phyloP scores from a whole-genome alignment of 2,797 vertebrate species.

The Triplophysa bombifrons region DNA sequence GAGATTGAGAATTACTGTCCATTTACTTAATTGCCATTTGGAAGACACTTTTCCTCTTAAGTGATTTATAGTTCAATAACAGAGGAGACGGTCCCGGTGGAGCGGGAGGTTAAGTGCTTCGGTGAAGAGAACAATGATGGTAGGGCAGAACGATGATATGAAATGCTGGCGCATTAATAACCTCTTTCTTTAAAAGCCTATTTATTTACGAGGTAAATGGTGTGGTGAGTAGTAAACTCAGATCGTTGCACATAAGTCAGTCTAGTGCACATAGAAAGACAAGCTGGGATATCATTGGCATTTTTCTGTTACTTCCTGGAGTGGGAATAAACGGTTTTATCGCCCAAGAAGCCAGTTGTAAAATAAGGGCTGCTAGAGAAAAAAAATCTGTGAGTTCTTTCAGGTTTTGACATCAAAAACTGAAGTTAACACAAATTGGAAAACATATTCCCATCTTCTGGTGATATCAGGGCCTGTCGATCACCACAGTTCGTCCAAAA shows the following conservation, averaged over 20 bases:
- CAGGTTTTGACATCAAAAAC: too few species aligned
- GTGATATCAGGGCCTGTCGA: too few species aligned
- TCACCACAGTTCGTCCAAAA: too few species aligned
- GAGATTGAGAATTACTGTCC: not conserved
- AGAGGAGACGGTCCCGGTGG: not conserved
- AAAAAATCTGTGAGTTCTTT: too few species aligned
- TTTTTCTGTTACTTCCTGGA: not conserved
- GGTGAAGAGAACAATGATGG: not conserved
- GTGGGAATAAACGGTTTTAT: not conserved
- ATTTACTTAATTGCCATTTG: slow-evolving; percentile 19
- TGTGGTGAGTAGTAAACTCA: not conserved
- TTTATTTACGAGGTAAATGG: not conserved
- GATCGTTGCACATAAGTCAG: not conserved
- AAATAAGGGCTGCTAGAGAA: too few species aligned
- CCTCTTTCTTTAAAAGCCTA: not conserved
- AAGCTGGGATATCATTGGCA: not conserved
- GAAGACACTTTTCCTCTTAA: slow-evolving; percentile 3
- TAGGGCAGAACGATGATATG: not conserved
- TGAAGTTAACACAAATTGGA: too few species aligned
- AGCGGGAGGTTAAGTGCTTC: slow-evolving; percentile 9
- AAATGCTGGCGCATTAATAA: not conserved
- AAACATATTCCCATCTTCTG: too few species aligned
- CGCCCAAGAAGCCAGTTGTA: too few species aligned
- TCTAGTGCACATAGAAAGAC: not conserved
- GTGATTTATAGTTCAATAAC: slow-evolving; percentile 12